Conservation (phyloP, 2,797 vertebrate genomes). For the Takifugu rubripes region DNA sequence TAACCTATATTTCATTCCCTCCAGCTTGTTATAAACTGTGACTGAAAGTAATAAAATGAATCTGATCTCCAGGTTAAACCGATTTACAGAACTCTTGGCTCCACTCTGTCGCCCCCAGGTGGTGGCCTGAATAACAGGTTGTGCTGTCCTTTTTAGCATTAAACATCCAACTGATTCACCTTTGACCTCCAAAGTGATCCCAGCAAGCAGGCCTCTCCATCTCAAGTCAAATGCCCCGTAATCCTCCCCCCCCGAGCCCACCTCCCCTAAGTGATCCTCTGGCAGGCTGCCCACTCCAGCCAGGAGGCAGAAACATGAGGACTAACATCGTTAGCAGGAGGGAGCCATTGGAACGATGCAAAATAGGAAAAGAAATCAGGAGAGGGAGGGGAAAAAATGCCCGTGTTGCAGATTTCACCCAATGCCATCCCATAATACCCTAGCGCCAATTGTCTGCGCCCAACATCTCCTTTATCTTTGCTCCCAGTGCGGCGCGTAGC, state of each 20-base stretch:
- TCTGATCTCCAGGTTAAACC: too few relatives aligned
- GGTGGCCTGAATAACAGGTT: background rate
- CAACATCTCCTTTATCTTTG: slow-evolving; percentile 39
- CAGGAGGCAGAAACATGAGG: slow-evolving; percentile 2
- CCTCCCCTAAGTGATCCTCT: slow-evolving; percentile 70
- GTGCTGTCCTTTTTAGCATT: too few relatives aligned
- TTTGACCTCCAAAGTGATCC: too few relatives aligned
- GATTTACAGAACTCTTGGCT: too few relatives aligned
- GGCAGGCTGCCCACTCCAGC: slow-evolving; percentile 62
- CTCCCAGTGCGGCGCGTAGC: background rate
- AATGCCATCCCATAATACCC: slow-evolving; percentile 12
- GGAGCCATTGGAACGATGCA: too few relatives aligned
- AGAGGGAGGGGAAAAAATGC: too few relatives aligned
- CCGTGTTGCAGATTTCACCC: too few relatives aligned
- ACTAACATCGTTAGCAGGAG: slow-evolving; percentile 4
- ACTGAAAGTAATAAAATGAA: too few relatives aligned
- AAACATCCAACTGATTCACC: too few relatives aligned
- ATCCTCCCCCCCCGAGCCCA: slow-evolving; percentile 28
- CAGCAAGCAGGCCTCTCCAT: background rate
- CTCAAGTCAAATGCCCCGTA: slow-evolving; percentile 39
- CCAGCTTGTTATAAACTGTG: too few relatives aligned
- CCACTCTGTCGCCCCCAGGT: background rate
- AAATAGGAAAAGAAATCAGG: too few relatives aligned
- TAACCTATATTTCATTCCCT: too few relatives aligned
- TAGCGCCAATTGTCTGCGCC: background rate